Percentiles rank a stretch among this genome's conserved stretches.
phyloP scores from a whole-genome alignment of 2,797 vertebrate genomes.

The Phrynocephalus vlangalii region DNA sequence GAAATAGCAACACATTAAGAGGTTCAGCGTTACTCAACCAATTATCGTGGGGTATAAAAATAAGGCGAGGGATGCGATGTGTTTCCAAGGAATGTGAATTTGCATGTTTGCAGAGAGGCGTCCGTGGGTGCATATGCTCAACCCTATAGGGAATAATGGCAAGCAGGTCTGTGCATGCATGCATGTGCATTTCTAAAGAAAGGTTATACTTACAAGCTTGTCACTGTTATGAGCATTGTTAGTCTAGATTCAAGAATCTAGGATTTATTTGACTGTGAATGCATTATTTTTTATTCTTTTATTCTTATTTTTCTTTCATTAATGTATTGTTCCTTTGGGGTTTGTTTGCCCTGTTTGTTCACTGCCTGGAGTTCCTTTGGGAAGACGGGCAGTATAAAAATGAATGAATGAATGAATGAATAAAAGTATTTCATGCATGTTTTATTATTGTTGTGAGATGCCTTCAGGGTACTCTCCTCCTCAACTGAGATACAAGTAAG shows the following conservation, averaged over 20 bases:
- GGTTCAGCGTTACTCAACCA: slow-evolving; percentile 1
- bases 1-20: slow-evolving; percentile 51
- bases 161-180: background rate
- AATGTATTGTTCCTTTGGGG: too few species aligned
- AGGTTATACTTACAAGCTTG: background rate
- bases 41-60: slow-evolving; percentile 26
- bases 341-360: too few species aligned
- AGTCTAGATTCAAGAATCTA: background rate
- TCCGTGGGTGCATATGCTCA: background rate
- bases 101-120: background rate
- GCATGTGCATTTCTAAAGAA: background rate
- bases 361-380: too few species aligned
- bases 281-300: too few species aligned
- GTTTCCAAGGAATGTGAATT: background rate
- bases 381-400: too few species aligned
- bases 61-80: background rate
- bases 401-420: too few species aligned
- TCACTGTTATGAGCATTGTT: slow-evolving; percentile 13
- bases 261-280: slow-evolving; percentile 4
- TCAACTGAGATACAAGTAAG: background rate
- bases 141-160: background rate
- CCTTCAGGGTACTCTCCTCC: background rate
- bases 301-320: too few species aligned
- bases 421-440: background rate
- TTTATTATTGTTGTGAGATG: slow-evolving; percentile 1